Evolutionary conservation across 2,113 vertebrate species (phyloP), one percentile per base, ranked within the genome.

Genomic region (Gymnocephalus cernua): DNA sequence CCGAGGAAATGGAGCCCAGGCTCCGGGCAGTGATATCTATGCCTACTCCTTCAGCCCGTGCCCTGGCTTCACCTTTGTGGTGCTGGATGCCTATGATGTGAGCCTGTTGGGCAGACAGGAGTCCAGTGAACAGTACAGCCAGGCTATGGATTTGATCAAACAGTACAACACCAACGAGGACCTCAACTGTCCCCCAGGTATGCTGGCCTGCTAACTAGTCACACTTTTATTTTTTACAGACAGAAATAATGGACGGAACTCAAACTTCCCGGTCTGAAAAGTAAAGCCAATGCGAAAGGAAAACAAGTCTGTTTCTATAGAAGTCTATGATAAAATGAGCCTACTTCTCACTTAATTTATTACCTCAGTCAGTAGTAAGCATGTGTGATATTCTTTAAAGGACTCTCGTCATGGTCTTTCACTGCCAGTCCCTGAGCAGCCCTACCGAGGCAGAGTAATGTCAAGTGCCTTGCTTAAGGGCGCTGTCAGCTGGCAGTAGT

Each of bases 11-110:
- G 16, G 18, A 2, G 63, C 29, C 16, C 41, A 19, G 66, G 74
- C 86, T 11, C 29, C 3, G 0, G 76, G 84, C 0, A 74, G 41
- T 0, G 87, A 91, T 1, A 95, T 96, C 35, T 96, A 99, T 1
- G 96, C 96, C 4, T 99, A 98, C 54, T 94, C 95, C 54, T 99
- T 97, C 91, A 96, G 95, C 63, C 97, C 96, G 0, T 91, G 86
- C 10, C 82, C 95, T 4, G 92, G 88, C 0, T 97, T 98, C 78
- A 95, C 95, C 0, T 93, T 99, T 15, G 87, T 99, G 0, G 82
- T 99, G 23, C 94, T 99, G 19, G 98, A 99, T n/a, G 79, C 94
- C 7, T 99, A 98, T 23, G 98, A 99, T 51, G 41, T 96, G 74
- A 98, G 97, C 82, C 75, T 96, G 38, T 94, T 99, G 76, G 98